Base-by-base conservation (phyloP, 2,888 invertebrate species). In the Drosophila histrio region DNA sequence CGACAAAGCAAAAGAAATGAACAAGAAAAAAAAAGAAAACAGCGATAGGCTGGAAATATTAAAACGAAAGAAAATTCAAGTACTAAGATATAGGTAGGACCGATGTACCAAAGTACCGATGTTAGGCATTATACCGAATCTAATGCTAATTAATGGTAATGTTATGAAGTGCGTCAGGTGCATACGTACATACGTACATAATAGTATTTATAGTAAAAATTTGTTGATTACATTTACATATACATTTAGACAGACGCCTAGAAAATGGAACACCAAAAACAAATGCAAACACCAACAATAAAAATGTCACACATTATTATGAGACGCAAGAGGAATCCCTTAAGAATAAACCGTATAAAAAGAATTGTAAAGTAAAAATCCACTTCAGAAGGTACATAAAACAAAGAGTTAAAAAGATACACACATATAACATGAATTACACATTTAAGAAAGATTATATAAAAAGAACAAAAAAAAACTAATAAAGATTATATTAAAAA, bases 371-470 rank as follows among this genome's bases (percentile, higher is more conserved):
- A 72, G 67, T 72, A 72, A 62, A 58, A 58, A 57, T 58, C 36
- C 74, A 80, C 67, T 58, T 84, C 81, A 75, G 77, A 72, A 65
- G 69, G 69, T 75, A 84, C 75, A 77, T 72, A 63, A 75, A 26
- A 62, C 63, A 17, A 22, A 44, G 59, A 71, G 77, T 72, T 67
- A 62, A 53, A 76, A 67, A 72, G n/a, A n/a, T n/a, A 68, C 84
- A 79, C 70, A 80, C 67, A 58, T 70, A 84, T 69, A 68, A 80
- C 63, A 80, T 81, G 78, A 84, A 77, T 75, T 87, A 82, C 87
- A 84, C 72, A 87, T 87, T 87, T 84, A 87, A 84, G 85, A 82
- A 87, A 67, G 87, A 87, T 82, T 82, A 82, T 81, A 81, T 84
- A 81, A 83, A 83, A 70, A 39, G 61, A 75, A 70, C 72, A 79